Evolutionary conservation across 2,797 vertebrate species (phyloP).

Genomic region (Tinamus major): DNA sequence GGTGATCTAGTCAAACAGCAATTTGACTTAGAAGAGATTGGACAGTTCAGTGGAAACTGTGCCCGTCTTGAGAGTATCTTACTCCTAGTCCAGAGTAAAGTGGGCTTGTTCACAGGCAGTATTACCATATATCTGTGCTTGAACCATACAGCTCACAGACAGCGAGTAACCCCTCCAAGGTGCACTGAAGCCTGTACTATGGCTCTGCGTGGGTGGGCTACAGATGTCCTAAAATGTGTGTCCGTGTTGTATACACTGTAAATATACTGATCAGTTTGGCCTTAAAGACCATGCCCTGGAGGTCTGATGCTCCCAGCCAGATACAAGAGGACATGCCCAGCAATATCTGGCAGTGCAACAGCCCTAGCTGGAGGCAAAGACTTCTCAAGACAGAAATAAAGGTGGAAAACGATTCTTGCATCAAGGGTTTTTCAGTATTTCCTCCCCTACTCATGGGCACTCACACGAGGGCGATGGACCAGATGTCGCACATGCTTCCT

Average conservation of each 20-base stretch:
- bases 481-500: not conserved
- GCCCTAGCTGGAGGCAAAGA: not conserved
- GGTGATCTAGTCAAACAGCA: not conserved
- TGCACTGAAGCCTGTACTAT: not conserved
- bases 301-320: not conserved
- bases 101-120: not conserved
- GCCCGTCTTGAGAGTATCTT: not conserved
- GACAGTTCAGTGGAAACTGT: not conserved
- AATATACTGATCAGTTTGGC: not conserved
- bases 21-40: not conserved
- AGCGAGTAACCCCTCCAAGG: not conserved
- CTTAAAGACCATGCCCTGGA: not conserved
- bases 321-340: not conserved
- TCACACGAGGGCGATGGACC: not conserved
- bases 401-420: not conserved
- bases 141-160: not conserved
- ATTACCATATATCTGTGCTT: not conserved
- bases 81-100: not conserved
- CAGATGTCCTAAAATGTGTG: not conserved
- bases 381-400: not conserved
- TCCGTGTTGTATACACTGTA: fast-evolving
- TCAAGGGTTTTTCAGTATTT: not conserved
- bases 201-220: fast-evolving
- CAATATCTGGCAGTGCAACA: not conserved
- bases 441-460: not conserved